These are phyloP conservation scores for Acronicta psi DNA, from an alignment of 2,888 invertebrate genomes.

Conservation along the genomic window DNA sequence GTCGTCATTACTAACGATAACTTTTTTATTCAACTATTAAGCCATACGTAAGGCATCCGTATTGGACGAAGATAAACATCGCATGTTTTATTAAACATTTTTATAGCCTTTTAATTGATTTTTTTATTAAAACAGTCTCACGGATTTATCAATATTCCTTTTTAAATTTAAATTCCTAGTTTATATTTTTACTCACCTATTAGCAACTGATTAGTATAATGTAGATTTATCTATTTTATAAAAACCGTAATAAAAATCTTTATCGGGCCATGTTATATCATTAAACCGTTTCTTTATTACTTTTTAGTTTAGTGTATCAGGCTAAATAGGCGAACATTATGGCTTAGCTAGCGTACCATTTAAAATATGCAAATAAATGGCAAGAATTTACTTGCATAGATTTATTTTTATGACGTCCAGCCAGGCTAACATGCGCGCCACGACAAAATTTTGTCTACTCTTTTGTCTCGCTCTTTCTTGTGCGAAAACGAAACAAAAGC, in stretches of 20 bases:
- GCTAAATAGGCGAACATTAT: not conserved
- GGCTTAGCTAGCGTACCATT: not conserved
- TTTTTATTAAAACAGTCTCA: constrained; percentile 42
- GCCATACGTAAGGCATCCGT: constrained; percentile 8
- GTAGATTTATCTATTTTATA: constrained; percentile 48
- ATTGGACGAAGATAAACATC: constrained; percentile 31
- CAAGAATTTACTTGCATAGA: not conserved
- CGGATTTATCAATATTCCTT: constrained; percentile 36
- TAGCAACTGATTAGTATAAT: constrained; percentile 48
- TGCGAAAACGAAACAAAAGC: too few relatives aligned
- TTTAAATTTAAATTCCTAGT: constrained; percentile 28
- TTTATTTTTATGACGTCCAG: too few relatives aligned
- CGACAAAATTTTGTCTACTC: too few relatives aligned
- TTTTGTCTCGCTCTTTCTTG: too few relatives aligned
- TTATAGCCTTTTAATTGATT: constrained; percentile 50
- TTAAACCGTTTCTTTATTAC: constrained; percentile 52
- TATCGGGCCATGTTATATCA: constrained; percentile 42
- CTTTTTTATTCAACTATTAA: constrained; percentile 4
- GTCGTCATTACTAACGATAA: not conserved
- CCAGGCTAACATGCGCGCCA: too few relatives aligned
- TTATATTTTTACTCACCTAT: constrained; percentile 45
- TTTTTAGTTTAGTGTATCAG: constrained; percentile 40
- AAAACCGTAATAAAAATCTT: constrained; percentile 54
- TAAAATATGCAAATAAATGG: not conserved
- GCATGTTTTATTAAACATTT: constrained; percentile 22